phyloP scores from a whole-genome alignment of 1,140 invertebrate species.

The Rhysida immarginata region DNA sequence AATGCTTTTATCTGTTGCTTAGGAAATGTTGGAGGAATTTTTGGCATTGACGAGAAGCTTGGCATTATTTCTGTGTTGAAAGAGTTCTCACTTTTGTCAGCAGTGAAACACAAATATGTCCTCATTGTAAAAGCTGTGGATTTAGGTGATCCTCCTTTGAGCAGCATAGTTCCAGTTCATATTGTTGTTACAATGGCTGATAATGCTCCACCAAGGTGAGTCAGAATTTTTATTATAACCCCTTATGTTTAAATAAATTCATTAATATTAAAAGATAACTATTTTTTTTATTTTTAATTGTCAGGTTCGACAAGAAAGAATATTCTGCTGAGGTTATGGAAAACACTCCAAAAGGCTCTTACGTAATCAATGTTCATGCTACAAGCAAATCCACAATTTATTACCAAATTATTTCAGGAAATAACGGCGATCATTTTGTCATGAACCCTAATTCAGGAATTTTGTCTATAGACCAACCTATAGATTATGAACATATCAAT shows the following conservation, averaged over 20 bases:
- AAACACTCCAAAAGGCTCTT: slow-evolving; percentile 58
- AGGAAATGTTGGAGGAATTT: slow-evolving; percentile 71
- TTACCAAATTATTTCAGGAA: slow-evolving; percentile 67
- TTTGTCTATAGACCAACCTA: slow-evolving; percentile 41
- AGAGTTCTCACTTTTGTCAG: no score
- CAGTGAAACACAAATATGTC: slow-evolving; percentile 49
- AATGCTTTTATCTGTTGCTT: no score
- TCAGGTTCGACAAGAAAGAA: slow-evolving; percentile 43
- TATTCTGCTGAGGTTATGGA: slow-evolving; percentile 66
- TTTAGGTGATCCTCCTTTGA: slow-evolving; percentile 53
- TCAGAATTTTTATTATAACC: no score
- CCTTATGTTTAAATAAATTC: no score
- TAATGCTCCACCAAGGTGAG: slow-evolving; percentile 65
- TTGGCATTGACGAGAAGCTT: slow-evolving; percentile 55
- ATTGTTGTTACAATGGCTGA: slow-evolving; percentile 75
- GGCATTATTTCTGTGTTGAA: slow-evolving; percentile 59
- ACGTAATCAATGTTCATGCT: slow-evolving; percentile 58
- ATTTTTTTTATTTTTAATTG: no score
- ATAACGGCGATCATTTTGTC: slow-evolving; percentile 53
- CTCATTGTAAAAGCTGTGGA: slow-evolving; percentile 66
- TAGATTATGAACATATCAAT: slow-evolving; percentile 61
- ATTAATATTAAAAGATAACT: no score
- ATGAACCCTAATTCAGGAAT: slow-evolving; percentile 75
- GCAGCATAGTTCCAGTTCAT: slow-evolving; percentile 63
- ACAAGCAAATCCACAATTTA: slow-evolving; percentile 58